phyloP scores from a whole-genome alignment of 2,888 invertebrate species.

The Agrochola litura region DNA sequence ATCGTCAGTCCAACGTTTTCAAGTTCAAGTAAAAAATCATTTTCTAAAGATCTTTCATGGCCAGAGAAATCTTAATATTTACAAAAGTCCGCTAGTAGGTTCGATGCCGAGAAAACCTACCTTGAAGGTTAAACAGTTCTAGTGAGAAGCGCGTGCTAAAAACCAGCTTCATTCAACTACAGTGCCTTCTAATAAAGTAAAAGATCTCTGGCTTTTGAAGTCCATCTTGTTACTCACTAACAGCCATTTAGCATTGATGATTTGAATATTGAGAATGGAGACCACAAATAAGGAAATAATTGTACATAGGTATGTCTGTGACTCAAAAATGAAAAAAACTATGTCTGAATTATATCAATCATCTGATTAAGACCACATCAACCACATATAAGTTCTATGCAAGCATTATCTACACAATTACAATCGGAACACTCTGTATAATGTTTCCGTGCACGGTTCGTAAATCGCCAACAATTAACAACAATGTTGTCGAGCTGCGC shows the following conservation, averaged over 20 bases:
- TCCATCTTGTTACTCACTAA: too few relatives aligned
- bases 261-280: not conserved
- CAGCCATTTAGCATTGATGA: not conserved
- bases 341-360: not conserved
- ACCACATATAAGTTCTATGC: not conserved
- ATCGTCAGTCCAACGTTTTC: too few relatives aligned
- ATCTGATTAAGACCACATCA: not conserved
- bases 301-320: not conserved
- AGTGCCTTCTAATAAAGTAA: not conserved
- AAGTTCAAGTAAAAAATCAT: too few relatives aligned
- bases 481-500: conserved; percentile 73
- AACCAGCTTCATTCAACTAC: not conserved
- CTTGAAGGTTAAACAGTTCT: not conserved
- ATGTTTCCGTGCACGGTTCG: conserved; percentile 80
- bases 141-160: not conserved
- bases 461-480: conserved; percentile 77
- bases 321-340: not conserved
- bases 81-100: not conserved
- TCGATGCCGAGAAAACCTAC: not conserved
- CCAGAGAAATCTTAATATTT: not conserved
- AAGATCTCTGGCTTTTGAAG: not conserved
- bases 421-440: conserved; percentile 71
- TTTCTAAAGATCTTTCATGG: not conserved
- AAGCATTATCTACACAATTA: conserved; percentile 63
- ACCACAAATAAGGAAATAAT: not conserved